These are phyloP conservation scores for Alaudala cheleensis DNA, from an alignment of 2,113 vertebrate species.

Conservation along the genomic window DNA sequence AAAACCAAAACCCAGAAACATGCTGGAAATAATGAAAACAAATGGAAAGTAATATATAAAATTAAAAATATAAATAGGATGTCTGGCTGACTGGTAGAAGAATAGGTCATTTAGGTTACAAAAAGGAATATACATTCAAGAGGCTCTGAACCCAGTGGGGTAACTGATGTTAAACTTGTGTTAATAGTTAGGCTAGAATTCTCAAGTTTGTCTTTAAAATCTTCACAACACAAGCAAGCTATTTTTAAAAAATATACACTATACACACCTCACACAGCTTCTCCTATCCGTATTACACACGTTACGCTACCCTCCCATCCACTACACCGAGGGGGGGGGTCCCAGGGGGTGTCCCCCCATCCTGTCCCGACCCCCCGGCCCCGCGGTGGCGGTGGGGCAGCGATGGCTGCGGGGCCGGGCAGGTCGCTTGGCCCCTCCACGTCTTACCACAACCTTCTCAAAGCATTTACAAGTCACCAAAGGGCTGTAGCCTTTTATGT, in stretches of 20 bases:
- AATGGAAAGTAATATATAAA: constrained; percentile 74
- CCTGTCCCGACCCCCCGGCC: background rate
- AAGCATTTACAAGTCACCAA: constrained; percentile 78
- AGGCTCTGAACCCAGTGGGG: constrained; percentile 81
- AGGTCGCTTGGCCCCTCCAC: constrained; percentile 72
- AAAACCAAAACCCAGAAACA: constrained; percentile 57
- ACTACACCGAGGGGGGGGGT: constrained; percentile 43
- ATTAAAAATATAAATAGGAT: constrained; percentile 79
- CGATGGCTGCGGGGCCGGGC: constrained; percentile 58
- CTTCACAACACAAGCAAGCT: constrained; percentile 87
- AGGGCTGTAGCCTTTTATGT: constrained; percentile 72
- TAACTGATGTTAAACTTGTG: constrained; percentile 79
- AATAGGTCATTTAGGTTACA: constrained; percentile 77
- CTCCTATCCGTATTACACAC: constrained; percentile 72
- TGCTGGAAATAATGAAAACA: constrained; percentile 71
- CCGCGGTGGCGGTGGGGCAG: constrained; percentile 53
- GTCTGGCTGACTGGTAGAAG: constrained; percentile 77
- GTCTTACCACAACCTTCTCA: constrained; percentile 68
- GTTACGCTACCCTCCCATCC: constrained; percentile 66
- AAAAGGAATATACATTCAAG: constrained; percentile 83
- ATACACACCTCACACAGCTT: constrained; percentile 87
- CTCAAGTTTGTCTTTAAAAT: constrained; percentile 85
- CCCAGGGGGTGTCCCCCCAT: constrained; percentile 18
- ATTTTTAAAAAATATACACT: constrained; percentile 91
- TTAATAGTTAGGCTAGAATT: constrained; percentile 85